phyloP scores from a whole-genome alignment of 2,888 invertebrate genomes.

The Phytoseiulus persimilis region DNA sequence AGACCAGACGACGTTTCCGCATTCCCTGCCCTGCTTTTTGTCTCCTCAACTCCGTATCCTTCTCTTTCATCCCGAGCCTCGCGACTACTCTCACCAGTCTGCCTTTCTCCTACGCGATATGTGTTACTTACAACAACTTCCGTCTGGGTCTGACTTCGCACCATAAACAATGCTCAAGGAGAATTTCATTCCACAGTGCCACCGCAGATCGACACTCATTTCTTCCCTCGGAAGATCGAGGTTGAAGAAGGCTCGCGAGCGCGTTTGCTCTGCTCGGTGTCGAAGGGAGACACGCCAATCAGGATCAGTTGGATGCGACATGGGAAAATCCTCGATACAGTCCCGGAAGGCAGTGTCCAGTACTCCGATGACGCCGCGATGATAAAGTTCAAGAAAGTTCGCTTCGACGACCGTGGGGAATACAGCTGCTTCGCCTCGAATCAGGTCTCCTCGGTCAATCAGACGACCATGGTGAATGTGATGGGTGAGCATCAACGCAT shows the following conservation, averaged over 20 bases:
- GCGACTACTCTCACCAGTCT: not conserved
- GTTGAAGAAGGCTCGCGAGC: conserved; percentile 41
- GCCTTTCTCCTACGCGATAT: too few species aligned
- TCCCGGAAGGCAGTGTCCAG: conserved; percentile 30
- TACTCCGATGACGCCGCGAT: conserved; percentile 20
- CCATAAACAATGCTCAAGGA: too few species aligned
- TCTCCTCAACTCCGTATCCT: not conserved
- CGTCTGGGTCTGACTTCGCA: too few species aligned
- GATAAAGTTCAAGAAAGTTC: conserved; percentile 36
- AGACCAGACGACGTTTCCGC: not conserved
- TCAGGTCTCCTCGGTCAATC: conserved; percentile 31
- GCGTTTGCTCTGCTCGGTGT: conserved; percentile 39
- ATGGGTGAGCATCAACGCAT: not conserved
- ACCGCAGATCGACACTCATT: conserved; percentile 40
- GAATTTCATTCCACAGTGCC: conserved; percentile 17
- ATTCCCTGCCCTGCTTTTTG: not conserved
- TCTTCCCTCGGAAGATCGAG: conserved; percentile 39
- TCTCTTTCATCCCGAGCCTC: not conserved
- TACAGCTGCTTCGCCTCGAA: conserved; percentile 31
- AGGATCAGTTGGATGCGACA: conserved; percentile 40
- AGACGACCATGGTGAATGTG: conserved; percentile 28
- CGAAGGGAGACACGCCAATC: conserved; percentile 41
- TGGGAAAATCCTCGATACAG: conserved; percentile 38
- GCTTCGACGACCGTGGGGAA: conserved; percentile 19
- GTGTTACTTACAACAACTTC: too few species aligned